Evolutionary conservation across 2,113 vertebrate species (phyloP).

Genomic region (Tichodroma muraria): DNA sequence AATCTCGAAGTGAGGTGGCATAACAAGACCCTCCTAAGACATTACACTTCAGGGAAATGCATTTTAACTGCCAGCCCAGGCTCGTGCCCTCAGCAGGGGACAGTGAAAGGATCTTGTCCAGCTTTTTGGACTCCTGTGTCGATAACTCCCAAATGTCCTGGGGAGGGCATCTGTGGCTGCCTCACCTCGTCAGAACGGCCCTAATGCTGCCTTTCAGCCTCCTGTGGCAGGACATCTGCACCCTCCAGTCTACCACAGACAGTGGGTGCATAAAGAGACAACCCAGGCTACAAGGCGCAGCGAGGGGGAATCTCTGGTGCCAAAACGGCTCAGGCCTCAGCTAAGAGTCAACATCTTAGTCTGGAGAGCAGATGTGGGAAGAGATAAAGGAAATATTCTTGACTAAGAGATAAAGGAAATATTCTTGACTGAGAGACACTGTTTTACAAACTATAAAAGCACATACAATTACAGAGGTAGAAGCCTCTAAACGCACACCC

Average conservation of each 20-base stretch:
- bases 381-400: background rate
- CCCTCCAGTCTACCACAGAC: background rate
- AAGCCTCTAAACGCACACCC: too few relatives aligned
- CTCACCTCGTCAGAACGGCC: background rate
- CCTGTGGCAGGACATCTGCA: background rate
- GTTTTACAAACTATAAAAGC: background rate
- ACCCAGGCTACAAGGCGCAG: too few relatives aligned
- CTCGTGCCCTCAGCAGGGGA: background rate
- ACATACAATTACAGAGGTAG: background rate
- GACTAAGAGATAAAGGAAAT: background rate
- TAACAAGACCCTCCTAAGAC: rapidly evolving
- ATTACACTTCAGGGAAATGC: background rate
- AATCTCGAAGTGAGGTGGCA: rapidly evolving
- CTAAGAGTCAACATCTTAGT: too few relatives aligned
- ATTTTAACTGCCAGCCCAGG: background rate
- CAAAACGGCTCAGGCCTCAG: background rate
- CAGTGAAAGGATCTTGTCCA: background rate
- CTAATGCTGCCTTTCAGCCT: rapidly evolving
- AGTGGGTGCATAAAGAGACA: background rate
- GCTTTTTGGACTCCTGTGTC: background rate
- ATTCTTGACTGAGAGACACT: too few relatives aligned
- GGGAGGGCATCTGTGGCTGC: rapidly evolving
- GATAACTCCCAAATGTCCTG: background rate
- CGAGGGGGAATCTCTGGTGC: too few relatives aligned
- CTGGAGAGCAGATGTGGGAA: background rate